phyloP scores from a whole-genome alignment of 1,140 invertebrate species.

The Radopholus similis region DNA sequence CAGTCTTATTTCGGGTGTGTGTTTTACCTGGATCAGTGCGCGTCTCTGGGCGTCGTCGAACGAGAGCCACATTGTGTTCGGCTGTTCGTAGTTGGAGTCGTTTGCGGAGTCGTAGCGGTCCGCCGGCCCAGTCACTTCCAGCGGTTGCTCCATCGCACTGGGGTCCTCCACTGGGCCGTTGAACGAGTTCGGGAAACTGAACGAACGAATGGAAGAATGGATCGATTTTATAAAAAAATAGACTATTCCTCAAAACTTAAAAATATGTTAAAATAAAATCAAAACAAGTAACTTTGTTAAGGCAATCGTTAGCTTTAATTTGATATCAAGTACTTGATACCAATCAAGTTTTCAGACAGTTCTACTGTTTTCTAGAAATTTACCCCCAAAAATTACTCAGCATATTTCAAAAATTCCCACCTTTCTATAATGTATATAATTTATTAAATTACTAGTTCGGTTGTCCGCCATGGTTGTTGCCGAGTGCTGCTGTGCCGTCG shows the following conservation, averaged over 20 bases:
- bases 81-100: conserved; percentile 86
- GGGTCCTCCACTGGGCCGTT: no score
- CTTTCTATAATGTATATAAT: neutral
- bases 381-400: neutral
- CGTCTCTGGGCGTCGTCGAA: no score
- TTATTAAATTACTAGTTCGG: conserved; percentile 44
- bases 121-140: conserved; percentile 64
- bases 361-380: neutral
- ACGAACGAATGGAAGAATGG: conserved; percentile 96
- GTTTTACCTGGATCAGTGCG: no score
- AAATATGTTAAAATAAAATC: neutral
- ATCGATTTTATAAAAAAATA: conserved; percentile 64
- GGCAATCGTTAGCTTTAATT: no score
- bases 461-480: no score
- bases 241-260: neutral
- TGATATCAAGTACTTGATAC: no score
- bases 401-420: no score
- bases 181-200: conserved; percentile 82
- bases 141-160: no score
- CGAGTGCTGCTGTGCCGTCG: conserved; percentile 72
- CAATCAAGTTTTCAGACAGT: no score
- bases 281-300: no score
- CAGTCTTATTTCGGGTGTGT: no score
- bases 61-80: no score
- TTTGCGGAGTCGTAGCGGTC: conserved; percentile 74